Conservation (phyloP, 2,113 vertebrate genomes). For the Heterotilapia buettikoferi region DNA sequence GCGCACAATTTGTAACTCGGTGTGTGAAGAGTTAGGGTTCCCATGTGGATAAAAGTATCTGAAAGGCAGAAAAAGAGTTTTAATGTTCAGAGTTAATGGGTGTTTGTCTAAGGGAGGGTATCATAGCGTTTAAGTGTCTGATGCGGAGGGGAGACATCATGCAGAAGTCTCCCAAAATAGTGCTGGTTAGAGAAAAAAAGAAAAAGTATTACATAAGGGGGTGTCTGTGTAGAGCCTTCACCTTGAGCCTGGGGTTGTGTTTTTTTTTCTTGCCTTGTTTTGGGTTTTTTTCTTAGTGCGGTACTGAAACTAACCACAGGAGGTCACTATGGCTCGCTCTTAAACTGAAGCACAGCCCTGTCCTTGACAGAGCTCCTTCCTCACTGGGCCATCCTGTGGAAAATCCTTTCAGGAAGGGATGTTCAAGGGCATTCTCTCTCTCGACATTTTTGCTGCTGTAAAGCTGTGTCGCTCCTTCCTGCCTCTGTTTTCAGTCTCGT, state of each 20-base stretch:
- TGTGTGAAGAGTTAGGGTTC: background rate
- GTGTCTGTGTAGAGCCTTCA: conserved; percentile 64
- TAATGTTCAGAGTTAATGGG: background rate
- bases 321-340: conserved; percentile 39
- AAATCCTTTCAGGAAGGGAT: conserved; percentile 24
- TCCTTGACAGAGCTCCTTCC: conserved; percentile 34
- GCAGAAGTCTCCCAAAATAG: conserved; percentile 60
- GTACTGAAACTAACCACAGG: conserved; percentile 50
- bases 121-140: conserved; percentile 36
- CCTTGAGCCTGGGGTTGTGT: conserved; percentile 59
- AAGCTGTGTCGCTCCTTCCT: background rate
- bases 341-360: background rate
- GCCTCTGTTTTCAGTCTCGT: background rate
- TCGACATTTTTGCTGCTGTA: background rate
- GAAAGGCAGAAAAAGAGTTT: background rate
- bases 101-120: conserved; percentile 11
- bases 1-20: background rate
- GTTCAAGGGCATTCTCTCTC: conserved; percentile 50
- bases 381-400: conserved; percentile 31
- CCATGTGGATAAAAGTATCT: background rate
- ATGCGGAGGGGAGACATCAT: conserved; percentile 45
- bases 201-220: conserved; percentile 62
- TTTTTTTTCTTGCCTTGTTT: background rate
- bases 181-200: conserved; percentile 1
- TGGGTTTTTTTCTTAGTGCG: background rate